These are phyloP conservation scores for Euura lappo DNA, from an alignment of 1,140 invertebrate species.

Conservation along the genomic window DNA sequence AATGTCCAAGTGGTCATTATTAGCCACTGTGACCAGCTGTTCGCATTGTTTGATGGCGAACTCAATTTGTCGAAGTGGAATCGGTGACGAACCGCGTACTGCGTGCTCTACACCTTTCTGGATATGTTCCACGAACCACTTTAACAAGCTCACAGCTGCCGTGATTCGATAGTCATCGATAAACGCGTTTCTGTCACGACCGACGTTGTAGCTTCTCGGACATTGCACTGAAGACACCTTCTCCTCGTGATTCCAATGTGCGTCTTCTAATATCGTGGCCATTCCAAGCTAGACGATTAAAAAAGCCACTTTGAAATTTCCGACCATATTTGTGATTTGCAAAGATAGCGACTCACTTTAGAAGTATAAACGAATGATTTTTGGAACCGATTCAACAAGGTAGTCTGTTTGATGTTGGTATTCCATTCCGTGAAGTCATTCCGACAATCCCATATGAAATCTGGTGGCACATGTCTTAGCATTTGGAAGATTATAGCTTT, in stretches of 20 bases:
- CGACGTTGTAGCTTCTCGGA: constrained; percentile 72
- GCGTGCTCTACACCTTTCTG: constrained; percentile 35
- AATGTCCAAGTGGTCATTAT: constrained; percentile 65
- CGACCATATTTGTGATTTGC: neutral
- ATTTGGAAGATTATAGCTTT: neutral
- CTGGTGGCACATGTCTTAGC: neutral
- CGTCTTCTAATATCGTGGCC: constrained; percentile 66
- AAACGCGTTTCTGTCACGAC: constrained; percentile 61
- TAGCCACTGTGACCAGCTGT: constrained; percentile 57
- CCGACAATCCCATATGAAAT: constrained; percentile 7
- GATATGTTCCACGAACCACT: constrained; percentile 57
- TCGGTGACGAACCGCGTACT: constrained; percentile 31
- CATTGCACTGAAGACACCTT: constrained; percentile 65
- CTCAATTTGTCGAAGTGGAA: constrained; percentile 56
- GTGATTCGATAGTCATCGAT: constrained; percentile 69
- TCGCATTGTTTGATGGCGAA: constrained; percentile 64
- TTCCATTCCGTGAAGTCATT: neutral
- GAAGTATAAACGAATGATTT: neutral
- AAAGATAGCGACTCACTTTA: neutral
- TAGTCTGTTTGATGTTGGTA: neutral
- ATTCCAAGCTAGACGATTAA: constrained; percentile 60
- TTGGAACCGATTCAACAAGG: neutral
- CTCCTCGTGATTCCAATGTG: constrained; percentile 67
- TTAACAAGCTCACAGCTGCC: constrained; percentile 67
- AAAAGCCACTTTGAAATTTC: neutral